Evolutionary conservation across 2,113 vertebrate genomes (phyloP).

Genomic region (Callaeas wilsoni): DNA sequence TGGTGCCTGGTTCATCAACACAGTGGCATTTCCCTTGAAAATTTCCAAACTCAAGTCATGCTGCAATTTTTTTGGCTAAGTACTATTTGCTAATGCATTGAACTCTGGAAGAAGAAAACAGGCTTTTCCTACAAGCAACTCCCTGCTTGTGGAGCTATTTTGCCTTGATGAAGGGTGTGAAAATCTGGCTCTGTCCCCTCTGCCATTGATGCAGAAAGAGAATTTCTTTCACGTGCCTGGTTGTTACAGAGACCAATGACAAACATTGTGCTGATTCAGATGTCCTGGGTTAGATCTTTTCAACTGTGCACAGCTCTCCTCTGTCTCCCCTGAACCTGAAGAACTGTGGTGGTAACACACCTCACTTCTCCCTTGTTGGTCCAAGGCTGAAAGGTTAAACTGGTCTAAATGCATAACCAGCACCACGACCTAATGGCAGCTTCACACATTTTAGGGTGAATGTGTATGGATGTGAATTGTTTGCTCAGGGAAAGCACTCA

Average conservation of each 20-base stretch:
- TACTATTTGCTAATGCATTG: neutral
- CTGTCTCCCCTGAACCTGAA: neutral
- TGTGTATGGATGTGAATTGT: accelerated
- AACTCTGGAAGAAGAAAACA: neutral
- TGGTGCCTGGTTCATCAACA: neutral
- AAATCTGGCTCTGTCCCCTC: neutral
- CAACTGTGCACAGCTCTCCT: neutral
- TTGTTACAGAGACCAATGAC: neutral
- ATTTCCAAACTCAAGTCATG: neutral
- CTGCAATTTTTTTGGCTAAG: neutral
- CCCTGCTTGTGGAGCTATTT: neutral
- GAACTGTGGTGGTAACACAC: neutral
- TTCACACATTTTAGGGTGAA: neutral
- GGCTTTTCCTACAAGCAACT: neutral
- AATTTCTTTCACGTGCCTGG: neutral
- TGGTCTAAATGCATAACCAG: neutral
- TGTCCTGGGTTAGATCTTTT: neutral
- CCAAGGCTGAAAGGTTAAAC: neutral
- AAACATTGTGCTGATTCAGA: neutral
- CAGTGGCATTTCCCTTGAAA: neutral
- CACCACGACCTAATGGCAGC: neutral
- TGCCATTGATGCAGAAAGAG: neutral
- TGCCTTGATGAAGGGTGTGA: neutral
- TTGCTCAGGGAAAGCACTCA: neutral
- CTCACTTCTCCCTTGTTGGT: neutral